Conservation (phyloP, 2,113 vertebrate genomes). For the Elephantulus edwardii region DNA sequence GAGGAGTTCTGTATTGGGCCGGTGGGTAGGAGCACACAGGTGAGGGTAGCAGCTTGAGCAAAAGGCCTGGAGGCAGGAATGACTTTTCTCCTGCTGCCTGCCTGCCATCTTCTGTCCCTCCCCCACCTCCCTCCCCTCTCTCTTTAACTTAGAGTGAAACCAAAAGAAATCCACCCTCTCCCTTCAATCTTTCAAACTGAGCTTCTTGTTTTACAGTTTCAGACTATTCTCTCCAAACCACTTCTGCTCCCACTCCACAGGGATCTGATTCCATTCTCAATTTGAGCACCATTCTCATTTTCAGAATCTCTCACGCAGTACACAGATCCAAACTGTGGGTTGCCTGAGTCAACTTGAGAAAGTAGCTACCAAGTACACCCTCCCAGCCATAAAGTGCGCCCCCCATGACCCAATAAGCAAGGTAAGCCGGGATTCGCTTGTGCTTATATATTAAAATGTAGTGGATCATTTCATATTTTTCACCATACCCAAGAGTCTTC, state of each 20-base stretch:
- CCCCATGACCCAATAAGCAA: background rate
- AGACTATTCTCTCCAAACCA: constrained; percentile 46
- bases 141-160: background rate
- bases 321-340: constrained; percentile 38
- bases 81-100: too few relatives aligned
- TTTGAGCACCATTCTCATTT: constrained; percentile 60
- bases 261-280: constrained; percentile 67
- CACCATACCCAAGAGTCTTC: too few relatives aligned
- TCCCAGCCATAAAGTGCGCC: background rate
- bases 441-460: background rate
- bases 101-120: fast-evolving
- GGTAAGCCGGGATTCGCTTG: background rate
- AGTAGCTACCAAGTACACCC: background rate
- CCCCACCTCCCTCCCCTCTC: too few relatives aligned
- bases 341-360: constrained; percentile 46
- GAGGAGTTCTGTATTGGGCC: background rate
- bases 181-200: constrained; percentile 15
- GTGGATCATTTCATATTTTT: background rate
- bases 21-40: background rate
- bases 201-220: constrained; percentile 64
- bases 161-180: background rate
- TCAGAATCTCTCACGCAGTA: constrained; percentile 41
- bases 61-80: background rate
- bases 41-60: fast-evolving
- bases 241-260: constrained; percentile 66